Conservation (phyloP, 2,113 vertebrate genomes). For the Nesoenas mayeri region DNA sequence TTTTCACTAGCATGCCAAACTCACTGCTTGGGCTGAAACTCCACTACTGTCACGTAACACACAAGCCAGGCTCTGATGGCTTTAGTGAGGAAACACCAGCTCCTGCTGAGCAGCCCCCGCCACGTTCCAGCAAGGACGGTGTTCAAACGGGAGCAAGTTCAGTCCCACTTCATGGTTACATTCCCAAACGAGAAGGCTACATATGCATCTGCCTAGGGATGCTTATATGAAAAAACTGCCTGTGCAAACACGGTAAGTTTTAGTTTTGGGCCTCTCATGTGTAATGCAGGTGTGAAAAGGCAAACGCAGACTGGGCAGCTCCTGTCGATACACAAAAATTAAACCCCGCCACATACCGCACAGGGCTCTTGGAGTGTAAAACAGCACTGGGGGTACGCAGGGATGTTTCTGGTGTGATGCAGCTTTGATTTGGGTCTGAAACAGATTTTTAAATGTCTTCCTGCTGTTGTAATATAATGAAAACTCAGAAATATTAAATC, state of each 20-base stretch:
- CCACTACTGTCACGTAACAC: fast-evolving
- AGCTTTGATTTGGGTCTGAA: not conserved
- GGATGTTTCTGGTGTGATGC: not conserved
- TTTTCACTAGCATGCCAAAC: not conserved
- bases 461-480: not conserved
- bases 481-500: not conserved
- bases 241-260: fast-evolving
- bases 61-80: not conserved
- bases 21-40: not conserved
- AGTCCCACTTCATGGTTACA: fast-evolving
- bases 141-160: not conserved
- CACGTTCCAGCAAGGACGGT: fast-evolving
- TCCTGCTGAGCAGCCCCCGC: not conserved
- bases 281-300: not conserved
- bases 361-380: fast-evolving
- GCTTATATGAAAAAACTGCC: not conserved
- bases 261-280: not conserved
- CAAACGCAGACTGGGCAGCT: not conserved
- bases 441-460: not conserved
- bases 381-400: not conserved
- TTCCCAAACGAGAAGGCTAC: fast-evolving
- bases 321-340: not conserved
- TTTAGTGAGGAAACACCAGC: not conserved
- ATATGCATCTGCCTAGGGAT: fast-evolving
- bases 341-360: fast-evolving